These are phyloP conservation scores for Yponomeuta malinellus DNA, from an alignment of 2,888 invertebrate species.

Conservation along the genomic window DNA sequence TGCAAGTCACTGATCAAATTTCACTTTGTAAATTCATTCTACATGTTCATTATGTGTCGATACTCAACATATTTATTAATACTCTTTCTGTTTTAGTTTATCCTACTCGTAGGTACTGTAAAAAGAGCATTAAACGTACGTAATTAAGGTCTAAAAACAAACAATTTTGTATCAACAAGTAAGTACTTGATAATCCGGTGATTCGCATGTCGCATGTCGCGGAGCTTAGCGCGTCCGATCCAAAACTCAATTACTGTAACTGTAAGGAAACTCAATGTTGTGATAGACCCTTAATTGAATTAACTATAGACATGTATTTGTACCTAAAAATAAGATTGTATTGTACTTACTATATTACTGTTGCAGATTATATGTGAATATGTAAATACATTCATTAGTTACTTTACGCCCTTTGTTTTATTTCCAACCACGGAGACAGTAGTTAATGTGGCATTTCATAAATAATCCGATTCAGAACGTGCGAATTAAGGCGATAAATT, in stretches of 20 bases:
- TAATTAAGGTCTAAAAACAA: no score
- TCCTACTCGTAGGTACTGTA: no score
- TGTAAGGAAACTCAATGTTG: slow-evolving; percentile 69
- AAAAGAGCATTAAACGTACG: no score
- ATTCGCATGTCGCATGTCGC: slow-evolving; percentile 1
- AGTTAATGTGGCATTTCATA: not conserved
- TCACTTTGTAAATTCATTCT: not conserved
- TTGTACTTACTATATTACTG: slow-evolving; percentile 27
- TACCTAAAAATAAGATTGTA: slow-evolving; percentile 13
- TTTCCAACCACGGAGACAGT: not conserved
- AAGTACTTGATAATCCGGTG: no score
- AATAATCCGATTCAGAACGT: not conserved
- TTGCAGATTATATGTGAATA: slow-evolving; percentile 70
- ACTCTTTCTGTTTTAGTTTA: not conserved
- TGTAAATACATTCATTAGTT: slow-evolving; percentile 73
- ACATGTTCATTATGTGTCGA: not conserved
- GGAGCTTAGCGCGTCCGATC: not conserved
- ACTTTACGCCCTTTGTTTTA: slow-evolving; percentile 37
- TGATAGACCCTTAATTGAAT: slow-evolving; percentile 46
- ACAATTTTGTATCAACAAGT: no score
- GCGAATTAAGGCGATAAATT: not conserved
- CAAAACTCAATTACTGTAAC: slow-evolving; percentile 2
- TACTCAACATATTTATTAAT: not conserved
- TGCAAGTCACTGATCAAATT: not conserved
- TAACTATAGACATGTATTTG: slow-evolving; percentile 22